Evolutionary conservation across 2,888 invertebrate species (phyloP).

Genomic region (Nudaria mundana): DNA sequence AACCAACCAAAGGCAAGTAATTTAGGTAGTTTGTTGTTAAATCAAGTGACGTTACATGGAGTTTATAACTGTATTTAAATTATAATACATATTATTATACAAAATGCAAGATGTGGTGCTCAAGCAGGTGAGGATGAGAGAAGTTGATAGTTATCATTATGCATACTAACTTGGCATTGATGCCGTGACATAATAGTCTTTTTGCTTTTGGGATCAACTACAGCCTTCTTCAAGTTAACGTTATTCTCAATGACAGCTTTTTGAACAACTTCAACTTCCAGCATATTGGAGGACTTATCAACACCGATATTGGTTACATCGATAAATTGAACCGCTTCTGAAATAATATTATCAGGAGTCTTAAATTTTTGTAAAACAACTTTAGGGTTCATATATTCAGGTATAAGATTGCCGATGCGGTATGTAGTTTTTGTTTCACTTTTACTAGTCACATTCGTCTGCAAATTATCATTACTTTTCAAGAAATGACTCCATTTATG

Average conservation of each 20-base stretch:
- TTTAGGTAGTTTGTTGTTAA: too few relatives aligned
- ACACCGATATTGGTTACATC: constrained; percentile 24
- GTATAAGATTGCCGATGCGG: constrained; percentile 46
- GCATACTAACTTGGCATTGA: constrained; percentile 54
- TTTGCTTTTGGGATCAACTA: constrained; percentile 48
- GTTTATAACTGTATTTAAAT: too few relatives aligned
- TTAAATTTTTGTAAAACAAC: constrained; percentile 48
- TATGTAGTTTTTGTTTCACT: constrained; percentile 34
- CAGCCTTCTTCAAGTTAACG: constrained; percentile 37
- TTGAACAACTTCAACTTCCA: not conserved
- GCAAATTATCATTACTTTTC: constrained; percentile 48
- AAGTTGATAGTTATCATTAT: not conserved
- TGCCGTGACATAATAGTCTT: constrained; percentile 58
- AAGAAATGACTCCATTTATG: constrained; percentile 70
- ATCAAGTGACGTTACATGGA: too few relatives aligned
- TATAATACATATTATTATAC: too few relatives aligned
- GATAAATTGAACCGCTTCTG: constrained; percentile 10
- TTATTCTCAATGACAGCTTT: constrained; percentile 13
- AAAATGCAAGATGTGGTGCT: too few relatives aligned
- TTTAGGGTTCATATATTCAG: constrained; percentile 46
- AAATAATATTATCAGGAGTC: constrained; percentile 16
- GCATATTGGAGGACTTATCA: constrained; percentile 3
- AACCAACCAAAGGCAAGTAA: too few relatives aligned
- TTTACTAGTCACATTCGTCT: constrained; percentile 15
- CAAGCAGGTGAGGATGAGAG: too few relatives aligned